Base-by-base conservation (phyloP, 1,140 invertebrate species). In the Drosophila cardini region DNA sequence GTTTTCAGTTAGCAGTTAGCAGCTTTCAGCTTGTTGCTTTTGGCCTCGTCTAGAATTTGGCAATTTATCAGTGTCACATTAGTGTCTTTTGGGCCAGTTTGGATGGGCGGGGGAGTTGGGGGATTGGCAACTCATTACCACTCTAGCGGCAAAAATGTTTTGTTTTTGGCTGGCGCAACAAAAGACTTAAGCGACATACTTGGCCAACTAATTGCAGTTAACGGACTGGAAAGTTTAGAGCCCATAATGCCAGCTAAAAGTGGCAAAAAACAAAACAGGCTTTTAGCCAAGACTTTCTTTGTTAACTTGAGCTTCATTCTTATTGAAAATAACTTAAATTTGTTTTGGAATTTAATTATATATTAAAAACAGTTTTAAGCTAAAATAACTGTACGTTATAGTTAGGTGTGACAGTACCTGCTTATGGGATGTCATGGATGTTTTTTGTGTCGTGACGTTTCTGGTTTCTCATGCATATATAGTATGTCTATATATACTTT, bases 51-150 rank as follows among this genome's bases (percentile, higher is more conserved):
- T 75, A 85, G 79, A 87, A 87, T 89, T 87, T 48, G 62, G 76
- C 84, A 78, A 87, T 87, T 79, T 83, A 76, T 87, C 84, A 87
- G 80, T 89, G 83, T 87, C 83, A 73, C 79, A 76, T 83, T 83
- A 58, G 57, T 53, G 16, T 50, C 61, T 68, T 42, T 46, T 32
- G 1, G 43, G 3, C 6, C 21, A 26, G 21, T 3, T 26, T 4
- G 21, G 21, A 5, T 0, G 5, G 21, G 21, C 4, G 21, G 16
- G 32, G 4, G 50, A 32, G 32, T 6, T 15, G 26, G 57, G 3
- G 15, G 30, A n/a, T 43, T 26, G 21, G 21, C 21, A 26, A 26
- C 40, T 21, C 42, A 30, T 53, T 67, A 38, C 40, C 48, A 32
- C 58, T 65, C 53, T 65, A 65, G 53, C 62, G 69, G 36, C 62